Percentiles rank a stretch among this genome's conserved stretches.
These are phyloP conservation scores for Pygoscelis antarcticus DNA, from an alignment of 2,113 vertebrate genomes.

Conservation along the genomic window DNA sequence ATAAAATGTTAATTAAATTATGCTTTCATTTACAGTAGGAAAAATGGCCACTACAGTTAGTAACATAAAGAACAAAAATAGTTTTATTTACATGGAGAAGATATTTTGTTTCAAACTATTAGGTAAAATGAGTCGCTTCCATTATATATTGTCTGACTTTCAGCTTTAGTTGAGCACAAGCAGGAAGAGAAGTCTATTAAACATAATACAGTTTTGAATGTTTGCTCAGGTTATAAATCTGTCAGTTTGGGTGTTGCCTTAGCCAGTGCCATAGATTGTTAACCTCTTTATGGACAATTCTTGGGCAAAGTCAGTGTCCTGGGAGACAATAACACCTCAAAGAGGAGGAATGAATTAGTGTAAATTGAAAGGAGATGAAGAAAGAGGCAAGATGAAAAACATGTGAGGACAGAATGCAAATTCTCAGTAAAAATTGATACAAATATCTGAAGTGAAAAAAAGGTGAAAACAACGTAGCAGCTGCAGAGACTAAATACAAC, in stretches of 20 bases:
- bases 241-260: not conserved
- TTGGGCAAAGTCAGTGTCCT: not conserved
- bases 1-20: not conserved
- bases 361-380: not conserved
- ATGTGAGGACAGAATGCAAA: not conserved
- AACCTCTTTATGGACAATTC: not conserved
- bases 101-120: not conserved
- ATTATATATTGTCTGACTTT: not conserved
- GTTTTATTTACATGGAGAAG: not conserved
- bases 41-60: not conserved
- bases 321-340: not conserved
- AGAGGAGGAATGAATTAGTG: not conserved
- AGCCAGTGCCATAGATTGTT: not conserved
- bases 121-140: not conserved
- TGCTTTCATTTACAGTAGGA: not conserved
- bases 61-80: not conserved
- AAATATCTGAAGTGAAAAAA: not conserved
- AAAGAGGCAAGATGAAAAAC: not conserved
- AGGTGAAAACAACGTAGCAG: not conserved
- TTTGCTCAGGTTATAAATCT: not conserved
- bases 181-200: not conserved
- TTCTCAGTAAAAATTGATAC: not conserved
- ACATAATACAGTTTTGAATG: not conserved
- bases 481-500: not conserved
- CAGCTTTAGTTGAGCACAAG: not conserved